Evolutionary conservation across 92 coral and sea anemone genomes (phyloP).

Genomic region (Montipora capitata): DNA sequence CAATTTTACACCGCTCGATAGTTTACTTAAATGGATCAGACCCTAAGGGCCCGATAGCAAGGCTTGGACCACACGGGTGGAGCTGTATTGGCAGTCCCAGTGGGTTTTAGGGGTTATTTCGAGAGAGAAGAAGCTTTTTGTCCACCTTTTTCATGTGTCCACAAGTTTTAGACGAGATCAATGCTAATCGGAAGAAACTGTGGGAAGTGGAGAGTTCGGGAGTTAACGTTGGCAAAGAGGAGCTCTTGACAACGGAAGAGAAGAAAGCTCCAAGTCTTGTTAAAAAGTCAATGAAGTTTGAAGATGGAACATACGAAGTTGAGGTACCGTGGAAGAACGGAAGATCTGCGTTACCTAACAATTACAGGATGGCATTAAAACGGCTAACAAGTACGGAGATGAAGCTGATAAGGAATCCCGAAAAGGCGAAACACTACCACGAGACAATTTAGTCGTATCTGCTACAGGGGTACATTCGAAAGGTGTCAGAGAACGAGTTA

Average conservation of each 20-base stretch:
- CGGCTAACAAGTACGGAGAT: not conserved
- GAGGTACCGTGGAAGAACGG: not conserved
- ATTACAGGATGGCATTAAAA: slow-evolving; percentile 7
- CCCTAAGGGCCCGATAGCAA: slow-evolving; percentile 11
- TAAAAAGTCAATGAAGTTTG: slow-evolving; percentile 10
- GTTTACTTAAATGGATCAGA: slow-evolving; percentile 14
- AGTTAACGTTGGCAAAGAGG: not conserved
- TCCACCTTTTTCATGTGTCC: slow-evolving; percentile 30
- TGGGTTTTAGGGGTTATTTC: not conserved
- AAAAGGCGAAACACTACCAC: slow-evolving; percentile 1
- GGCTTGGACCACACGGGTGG: too few species aligned
- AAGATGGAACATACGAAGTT: not conserved
- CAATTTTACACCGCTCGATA: not conserved
- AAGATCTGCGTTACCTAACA: not conserved
- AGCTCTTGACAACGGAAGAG: slow-evolving; percentile 27
- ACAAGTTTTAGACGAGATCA: slow-evolving; percentile 43
- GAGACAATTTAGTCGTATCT: slow-evolving; percentile 5
- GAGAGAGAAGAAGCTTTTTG: slow-evolving; percentile 26
- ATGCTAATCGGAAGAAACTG: slow-evolving; percentile 4
- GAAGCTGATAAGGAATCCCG: slow-evolving; percentile 10
- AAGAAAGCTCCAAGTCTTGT: slow-evolving; percentile 8
- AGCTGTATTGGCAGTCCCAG: not conserved
- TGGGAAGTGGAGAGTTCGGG: slow-evolving; percentile 42
- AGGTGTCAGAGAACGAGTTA: not conserved
- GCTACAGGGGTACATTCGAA: slow-evolving; percentile 24